These are phyloP conservation scores for Halotydeus destructor DNA, from an alignment of 1,140 invertebrate genomes.

Conservation along the genomic window DNA sequence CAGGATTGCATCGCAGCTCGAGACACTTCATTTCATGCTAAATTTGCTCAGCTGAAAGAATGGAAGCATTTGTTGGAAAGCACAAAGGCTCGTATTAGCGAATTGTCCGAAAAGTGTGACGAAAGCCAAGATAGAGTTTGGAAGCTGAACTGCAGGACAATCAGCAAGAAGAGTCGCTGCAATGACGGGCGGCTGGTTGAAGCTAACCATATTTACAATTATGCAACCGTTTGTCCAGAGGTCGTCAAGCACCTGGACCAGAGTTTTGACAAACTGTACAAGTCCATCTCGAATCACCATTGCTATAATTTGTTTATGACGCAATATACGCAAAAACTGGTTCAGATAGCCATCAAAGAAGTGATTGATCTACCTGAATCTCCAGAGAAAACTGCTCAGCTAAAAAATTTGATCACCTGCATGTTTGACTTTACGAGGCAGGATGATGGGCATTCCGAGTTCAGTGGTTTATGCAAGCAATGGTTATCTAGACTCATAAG, in stretches of 20 bases:
- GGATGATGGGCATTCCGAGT: neutral
- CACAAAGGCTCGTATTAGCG: neutral
- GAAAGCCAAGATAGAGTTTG: conserved; percentile 3
- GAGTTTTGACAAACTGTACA: conserved; percentile 1
- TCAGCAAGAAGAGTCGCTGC: conserved; percentile 6
- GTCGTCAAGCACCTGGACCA: conserved; percentile 3
- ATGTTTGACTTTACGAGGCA: conserved; percentile 5
- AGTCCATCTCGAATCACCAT: conserved; percentile 10
- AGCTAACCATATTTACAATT: conserved; percentile 1
- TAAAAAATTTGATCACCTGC: neutral
- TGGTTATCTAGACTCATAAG: neutral
- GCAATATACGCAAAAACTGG: conserved; percentile 1
- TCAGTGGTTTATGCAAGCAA: neutral
- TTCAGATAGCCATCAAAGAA: conserved; percentile 7
- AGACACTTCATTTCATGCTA: conserved; percentile 5
- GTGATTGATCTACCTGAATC: neutral
- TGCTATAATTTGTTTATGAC: neutral
- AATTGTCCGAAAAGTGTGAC: neutral
- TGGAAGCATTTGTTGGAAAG: conserved; percentile 7
- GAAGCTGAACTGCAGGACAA: neutral
- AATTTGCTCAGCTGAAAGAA: conserved; percentile 7
- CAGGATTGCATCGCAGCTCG: neutral
- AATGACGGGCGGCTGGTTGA: conserved; percentile 8
- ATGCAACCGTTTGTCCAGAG: conserved; percentile 4
- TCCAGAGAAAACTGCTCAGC: neutral